Evolutionary conservation across 2,888 invertebrate genomes (phyloP), one percentile per base, ranked within the genome.

Genomic region (Ectemnius lituratus): DNA sequence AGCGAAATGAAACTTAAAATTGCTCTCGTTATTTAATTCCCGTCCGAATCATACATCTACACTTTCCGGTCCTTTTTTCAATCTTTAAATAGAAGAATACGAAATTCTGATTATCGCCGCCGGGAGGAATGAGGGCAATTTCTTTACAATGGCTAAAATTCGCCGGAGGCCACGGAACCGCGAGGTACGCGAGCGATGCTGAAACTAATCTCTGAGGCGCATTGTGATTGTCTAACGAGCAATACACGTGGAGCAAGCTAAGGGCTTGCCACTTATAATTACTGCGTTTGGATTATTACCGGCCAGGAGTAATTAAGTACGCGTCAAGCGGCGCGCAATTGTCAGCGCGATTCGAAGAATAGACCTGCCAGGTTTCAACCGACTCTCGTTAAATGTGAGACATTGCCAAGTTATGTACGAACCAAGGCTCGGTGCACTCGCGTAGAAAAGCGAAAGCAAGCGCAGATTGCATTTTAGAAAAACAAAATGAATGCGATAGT

Each of bases 211-310:
- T 56, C 56, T 16, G 64, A 28, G 28, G 14, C 45, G 37, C 14
- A 37, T 57, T 64, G 16, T 64, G 59, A 67, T 76, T 73, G 76
- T 62, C 76, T 76, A 76, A 78, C 77, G 77, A 78, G 76, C 73
- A 63, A 49, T 62, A 57, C 62, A 57, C 57, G 67, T 46, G 8
- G 57, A 46, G 60, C 49, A 8, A n/a, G 57, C 67, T 52, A 72
- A 75, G 71, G 72, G 78, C 75, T 75, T 70, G 52, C 77, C 78
- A 72, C 76, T 79, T 70, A 75, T 79, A 79, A 79, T 79, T 79
- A 79, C 78, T 73, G 76, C 79, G 79, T 79, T 75, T 69, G 73
- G 79, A 66, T 79, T 79, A 79, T 79, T 79, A 79, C 79, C 79
- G 79, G 75, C 73, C 65, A 73, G 73, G 79, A 78, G 79, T 78